Percentiles rank a stretch among this genome's conserved stretches.
phyloP scores from a whole-genome alignment of 2,113 vertebrate species.

The Thamnaconus septentrionalis region DNA sequence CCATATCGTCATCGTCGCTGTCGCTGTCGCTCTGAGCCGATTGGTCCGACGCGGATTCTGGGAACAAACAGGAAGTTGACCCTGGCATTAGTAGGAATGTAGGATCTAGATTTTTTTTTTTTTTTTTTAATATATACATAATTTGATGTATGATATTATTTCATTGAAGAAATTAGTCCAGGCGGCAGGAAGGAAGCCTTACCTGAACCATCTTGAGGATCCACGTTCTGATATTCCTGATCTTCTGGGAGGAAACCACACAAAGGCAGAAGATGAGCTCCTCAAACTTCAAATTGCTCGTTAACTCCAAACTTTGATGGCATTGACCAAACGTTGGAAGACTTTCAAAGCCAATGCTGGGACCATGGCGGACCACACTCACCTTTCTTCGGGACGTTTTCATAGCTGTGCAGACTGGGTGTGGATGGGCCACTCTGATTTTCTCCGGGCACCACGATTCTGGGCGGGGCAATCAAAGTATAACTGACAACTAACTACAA shows the following conservation, averaged over 20 bases:
- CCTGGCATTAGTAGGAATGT: neutral
- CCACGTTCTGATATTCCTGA: conserved; percentile 41
- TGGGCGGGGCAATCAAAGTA: conserved; percentile 41
- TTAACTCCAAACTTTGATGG: too few relatives aligned
- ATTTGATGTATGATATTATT: too few relatives aligned
- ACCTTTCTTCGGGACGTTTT: conserved; percentile 30
- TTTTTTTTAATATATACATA: too few relatives aligned
- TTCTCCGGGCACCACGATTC: conserved; percentile 55
- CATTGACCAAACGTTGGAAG: too few relatives aligned
- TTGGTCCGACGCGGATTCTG: neutral
- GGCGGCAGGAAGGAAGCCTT: neutral
- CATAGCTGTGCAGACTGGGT: conserved; percentile 48
- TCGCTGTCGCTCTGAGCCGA: conserved; percentile 18
- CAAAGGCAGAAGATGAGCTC: neutral
- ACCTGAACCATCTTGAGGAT: neutral
- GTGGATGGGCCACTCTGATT: conserved; percentile 54
- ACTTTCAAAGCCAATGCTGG: too few relatives aligned
- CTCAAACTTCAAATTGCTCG: too few relatives aligned
- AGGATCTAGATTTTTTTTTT: too few relatives aligned
- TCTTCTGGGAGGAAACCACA: neutral
- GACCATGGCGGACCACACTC: neutral
- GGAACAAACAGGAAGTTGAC: neutral
- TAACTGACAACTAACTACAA: neutral
- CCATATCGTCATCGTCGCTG: neutral
- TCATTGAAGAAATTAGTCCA: neutral